A percentile compares a stretch with the other conserved stretches of the same genome.
These are phyloP conservation scores for Ormyrus pomaceus DNA, from an alignment of 2,888 invertebrate genomes.

Conservation along the genomic window DNA sequence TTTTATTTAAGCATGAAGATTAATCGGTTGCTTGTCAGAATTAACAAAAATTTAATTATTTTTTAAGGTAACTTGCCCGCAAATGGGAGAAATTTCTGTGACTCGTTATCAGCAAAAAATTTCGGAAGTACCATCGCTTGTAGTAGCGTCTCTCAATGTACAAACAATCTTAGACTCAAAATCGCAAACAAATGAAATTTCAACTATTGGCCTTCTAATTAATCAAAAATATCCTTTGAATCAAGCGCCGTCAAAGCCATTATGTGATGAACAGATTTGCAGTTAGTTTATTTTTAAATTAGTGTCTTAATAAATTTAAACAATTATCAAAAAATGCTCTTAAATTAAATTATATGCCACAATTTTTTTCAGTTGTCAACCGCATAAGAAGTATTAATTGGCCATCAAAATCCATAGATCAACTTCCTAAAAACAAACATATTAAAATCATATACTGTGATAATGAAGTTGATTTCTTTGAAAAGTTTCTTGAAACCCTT, in stretches of 20 bases:
- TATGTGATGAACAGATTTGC: constrained; percentile 92
- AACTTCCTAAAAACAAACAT: constrained; percentile 81
- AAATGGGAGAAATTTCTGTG: constrained; percentile 81
- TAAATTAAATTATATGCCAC: too few species aligned
- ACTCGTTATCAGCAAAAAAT: constrained; percentile 76
- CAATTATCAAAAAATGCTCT: neutral
- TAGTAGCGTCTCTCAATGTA: constrained; percentile 85
- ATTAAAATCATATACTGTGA: constrained; percentile 88
- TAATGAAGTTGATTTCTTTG: constrained; percentile 91
- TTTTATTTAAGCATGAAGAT: too few species aligned
- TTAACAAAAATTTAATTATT: constrained; percentile 70
- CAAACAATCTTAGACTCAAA: constrained; percentile 85
- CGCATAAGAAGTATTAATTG: constrained; percentile 87
- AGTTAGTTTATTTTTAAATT: constrained; percentile 77
- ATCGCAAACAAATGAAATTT: constrained; percentile 89
- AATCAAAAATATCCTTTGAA: constrained; percentile 89
- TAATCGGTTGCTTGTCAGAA: neutral
- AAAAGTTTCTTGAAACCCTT: constrained; percentile 90
- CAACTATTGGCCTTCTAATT: constrained; percentile 88
- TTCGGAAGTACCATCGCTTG: constrained; percentile 85
- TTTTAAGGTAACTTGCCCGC: constrained; percentile 76
- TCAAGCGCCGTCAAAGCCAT: constrained; percentile 87
- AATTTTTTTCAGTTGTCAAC: constrained; percentile 81
- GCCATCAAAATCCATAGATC: constrained; percentile 89
- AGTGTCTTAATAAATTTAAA: neutral